phyloP scores from a whole-genome alignment of 2,113 vertebrate genomes.

The Pampusana beccarii region DNA sequence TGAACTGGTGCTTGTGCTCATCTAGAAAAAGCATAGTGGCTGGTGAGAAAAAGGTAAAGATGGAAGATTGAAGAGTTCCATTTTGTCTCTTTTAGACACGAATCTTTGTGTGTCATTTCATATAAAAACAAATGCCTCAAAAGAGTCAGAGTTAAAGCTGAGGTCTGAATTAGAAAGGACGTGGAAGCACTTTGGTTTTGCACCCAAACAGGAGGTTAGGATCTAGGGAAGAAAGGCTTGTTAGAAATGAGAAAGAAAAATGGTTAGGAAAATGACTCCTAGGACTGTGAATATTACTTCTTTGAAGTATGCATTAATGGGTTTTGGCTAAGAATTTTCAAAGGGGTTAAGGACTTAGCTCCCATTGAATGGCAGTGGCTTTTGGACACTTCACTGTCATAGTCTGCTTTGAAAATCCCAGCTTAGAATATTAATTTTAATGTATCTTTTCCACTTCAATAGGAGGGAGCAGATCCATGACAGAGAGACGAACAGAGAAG shows the following conservation, averaged over 20 bases:
- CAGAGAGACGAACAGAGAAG: background rate
- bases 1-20: background rate
- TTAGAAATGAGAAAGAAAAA: constrained; percentile 14
- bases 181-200: background rate
- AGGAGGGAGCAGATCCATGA: background rate
- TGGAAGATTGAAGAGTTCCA: background rate
- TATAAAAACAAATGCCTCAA: background rate
- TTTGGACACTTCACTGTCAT: background rate
- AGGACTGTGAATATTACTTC: constrained; percentile 20
- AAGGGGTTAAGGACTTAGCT: constrained; percentile 26
- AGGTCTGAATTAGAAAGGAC: background rate
- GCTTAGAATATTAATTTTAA: constrained; percentile 35
- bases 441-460: background rate
- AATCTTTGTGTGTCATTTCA: background rate
- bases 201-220: background rate
- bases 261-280: constrained; percentile 30
- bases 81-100: background rate
- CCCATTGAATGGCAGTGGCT: background rate
- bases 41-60: background rate
- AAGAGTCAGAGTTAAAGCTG: background rate
- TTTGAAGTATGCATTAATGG: constrained; percentile 40
- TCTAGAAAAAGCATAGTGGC: background rate
- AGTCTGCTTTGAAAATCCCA: constrained; percentile 41
- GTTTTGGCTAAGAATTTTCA: constrained; percentile 39
- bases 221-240: background rate